These are phyloP conservation scores for Hyphantria cunea DNA, from an alignment of 1,140 invertebrate species.

Conservation along the genomic window DNA sequence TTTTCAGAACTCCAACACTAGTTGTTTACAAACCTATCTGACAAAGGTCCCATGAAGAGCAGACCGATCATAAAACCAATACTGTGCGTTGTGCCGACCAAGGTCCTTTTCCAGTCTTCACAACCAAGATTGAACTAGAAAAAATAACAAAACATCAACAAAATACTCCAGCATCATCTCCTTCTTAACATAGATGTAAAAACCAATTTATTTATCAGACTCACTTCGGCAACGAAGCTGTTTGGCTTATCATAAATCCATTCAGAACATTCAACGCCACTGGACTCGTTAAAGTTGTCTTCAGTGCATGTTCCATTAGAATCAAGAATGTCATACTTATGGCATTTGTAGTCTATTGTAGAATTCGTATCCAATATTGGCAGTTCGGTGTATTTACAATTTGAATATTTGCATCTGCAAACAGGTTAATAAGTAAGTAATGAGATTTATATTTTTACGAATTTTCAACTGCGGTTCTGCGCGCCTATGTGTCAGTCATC, in stretches of 20 bases:
- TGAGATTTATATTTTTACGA: too few species aligned
- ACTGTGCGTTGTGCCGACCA: constrained; percentile 83
- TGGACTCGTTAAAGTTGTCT: constrained; percentile 1
- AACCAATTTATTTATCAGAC: not conserved
- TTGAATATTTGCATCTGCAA: constrained; percentile 13
- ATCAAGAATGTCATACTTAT: constrained; percentile 2
- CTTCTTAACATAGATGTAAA: not conserved
- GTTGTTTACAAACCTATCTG: too few species aligned
- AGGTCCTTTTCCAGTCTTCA: constrained; percentile 83
- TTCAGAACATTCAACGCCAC: not conserved
- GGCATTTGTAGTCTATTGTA: constrained; percentile 14
- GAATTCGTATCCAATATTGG: not conserved
- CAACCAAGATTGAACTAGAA: constrained; percentile 45
- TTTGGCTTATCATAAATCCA: constrained; percentile 34
- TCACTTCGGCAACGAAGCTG: constrained; percentile 37
- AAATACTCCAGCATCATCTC: not conserved
- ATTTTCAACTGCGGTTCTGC: too few species aligned
- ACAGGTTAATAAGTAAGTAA: not conserved
- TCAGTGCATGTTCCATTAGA: constrained; percentile 1
- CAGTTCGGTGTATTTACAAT: constrained; percentile 6
- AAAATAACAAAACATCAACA: not conserved
- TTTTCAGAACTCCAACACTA: too few species aligned
- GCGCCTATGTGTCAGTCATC: too few species aligned
- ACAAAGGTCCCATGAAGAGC: constrained; percentile 53
- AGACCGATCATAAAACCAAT: constrained; percentile 58